Base-by-base conservation (phyloP, 2,113 vertebrate species). In the Myotis yumanensis region DNA sequence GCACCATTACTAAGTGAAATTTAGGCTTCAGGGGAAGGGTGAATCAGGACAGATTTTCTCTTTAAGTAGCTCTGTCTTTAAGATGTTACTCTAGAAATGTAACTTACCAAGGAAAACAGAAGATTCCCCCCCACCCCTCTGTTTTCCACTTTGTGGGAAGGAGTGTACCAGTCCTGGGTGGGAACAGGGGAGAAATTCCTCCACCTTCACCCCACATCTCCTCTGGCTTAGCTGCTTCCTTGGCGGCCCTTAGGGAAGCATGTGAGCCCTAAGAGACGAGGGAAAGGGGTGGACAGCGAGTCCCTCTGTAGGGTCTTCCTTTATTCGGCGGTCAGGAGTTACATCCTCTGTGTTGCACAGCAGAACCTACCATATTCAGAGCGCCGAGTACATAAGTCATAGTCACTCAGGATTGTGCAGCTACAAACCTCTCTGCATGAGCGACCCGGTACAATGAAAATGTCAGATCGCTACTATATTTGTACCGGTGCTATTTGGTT, bases 1-100 rank as follows among this genome's bases (percentile, higher is more conserved):
- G 79, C 86, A 91, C 86, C 84, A 88, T 97, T 95, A 77, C 97
- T 94, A 94, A 95, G 96, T 91, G 89, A 95, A 96, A 96, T 96
- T 93, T 62, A 85, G 95, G 86, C 89, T 84, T 72, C 15, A 35
- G 57, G 52, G 93, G 72, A 92, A 48, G 77, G 71, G 90, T 57
- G 14, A 77, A 51, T 81, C 22, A 75, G 84, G 48, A 83, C 72
- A 73, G 40, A 16, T 37, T 83, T 72, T 86, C 20, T 93, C 81
- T 92, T 79, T 87, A 94, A 90, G 35, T 54, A 73, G 84, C 89
- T 95, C 54, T 86, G 92, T 96, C 59, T 71, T 64, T 89, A 90
- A 43, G 57, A 86, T 93, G 71, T 92, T 94, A 40, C 23, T 73
- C 92, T 48, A 88, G 68, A 28, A 73, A 86, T 92, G 87, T 92